These are phyloP conservation scores for Patella depressa DNA, from an alignment of 2,888 invertebrate genomes.

Conservation along the genomic window DNA sequence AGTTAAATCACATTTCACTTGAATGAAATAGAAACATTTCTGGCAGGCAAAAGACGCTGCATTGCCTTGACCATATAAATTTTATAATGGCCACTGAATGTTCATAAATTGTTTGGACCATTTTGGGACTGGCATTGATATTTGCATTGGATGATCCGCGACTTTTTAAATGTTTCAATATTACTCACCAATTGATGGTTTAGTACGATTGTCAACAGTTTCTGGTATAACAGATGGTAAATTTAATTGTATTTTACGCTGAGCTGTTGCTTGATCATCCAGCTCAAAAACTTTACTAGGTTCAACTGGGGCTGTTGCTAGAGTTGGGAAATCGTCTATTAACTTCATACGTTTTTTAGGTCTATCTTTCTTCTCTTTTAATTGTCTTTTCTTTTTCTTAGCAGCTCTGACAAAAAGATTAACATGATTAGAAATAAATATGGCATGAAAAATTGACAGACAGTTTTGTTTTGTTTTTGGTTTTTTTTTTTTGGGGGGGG, in stretches of 20 bases:
- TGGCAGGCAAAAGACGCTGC: too few relatives aligned
- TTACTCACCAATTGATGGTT: background rate
- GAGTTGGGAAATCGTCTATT: constrained; percentile 14
- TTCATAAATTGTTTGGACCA: background rate
- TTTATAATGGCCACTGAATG: too few relatives aligned
- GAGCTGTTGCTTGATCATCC: constrained; percentile 73
- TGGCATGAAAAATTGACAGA: background rate
- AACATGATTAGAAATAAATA: background rate
- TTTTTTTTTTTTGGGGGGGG: too few relatives aligned
- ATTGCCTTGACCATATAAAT: too few relatives aligned
- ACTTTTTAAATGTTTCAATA: too few relatives aligned
- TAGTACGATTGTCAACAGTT: constrained; percentile 3
- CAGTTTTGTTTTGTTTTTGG: too few relatives aligned
- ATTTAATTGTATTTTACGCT: constrained; percentile 64
- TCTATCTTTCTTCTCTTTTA: background rate
- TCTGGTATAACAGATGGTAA: constrained; percentile 34
- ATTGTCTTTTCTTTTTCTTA: constrained; percentile 5
- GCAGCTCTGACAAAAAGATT: background rate
- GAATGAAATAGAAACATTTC: too few relatives aligned
- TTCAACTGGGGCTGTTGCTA: constrained; percentile 13
- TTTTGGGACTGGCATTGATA: background rate
- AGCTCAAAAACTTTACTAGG: constrained; percentile 68
- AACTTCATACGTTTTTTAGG: constrained; percentile 4
- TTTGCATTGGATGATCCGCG: too few relatives aligned
- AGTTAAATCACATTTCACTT: too few relatives aligned